These are phyloP conservation scores for Vombatus ursinus DNA, from an alignment of 2,113 vertebrate genomes.

Conservation along the genomic window DNA sequence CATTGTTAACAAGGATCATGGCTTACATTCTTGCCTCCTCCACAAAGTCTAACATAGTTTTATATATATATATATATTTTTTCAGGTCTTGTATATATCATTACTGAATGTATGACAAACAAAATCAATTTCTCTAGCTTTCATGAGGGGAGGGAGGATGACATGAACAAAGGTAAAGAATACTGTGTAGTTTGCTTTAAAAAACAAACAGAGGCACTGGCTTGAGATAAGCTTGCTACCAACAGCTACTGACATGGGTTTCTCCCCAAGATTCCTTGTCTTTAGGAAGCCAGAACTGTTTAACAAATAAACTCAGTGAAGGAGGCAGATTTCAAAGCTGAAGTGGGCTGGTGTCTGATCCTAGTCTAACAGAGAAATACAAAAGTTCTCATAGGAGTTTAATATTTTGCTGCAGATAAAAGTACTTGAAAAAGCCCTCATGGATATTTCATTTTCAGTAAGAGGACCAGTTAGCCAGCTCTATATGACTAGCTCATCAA, in stretches of 20 bases:
- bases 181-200: not conserved
- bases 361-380: not conserved
- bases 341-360: not conserved
- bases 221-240: not conserved
- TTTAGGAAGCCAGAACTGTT: not conserved
- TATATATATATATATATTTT: not conserved
- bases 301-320: not conserved
- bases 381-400: not conserved
- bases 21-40: not conserved
- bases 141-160: not conserved
- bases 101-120: not conserved
- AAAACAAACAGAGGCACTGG: not conserved
- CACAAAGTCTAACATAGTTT: not conserved
- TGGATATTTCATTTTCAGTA: not conserved
- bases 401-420: not conserved
- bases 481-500: not conserved
- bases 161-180: not conserved
- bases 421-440: not conserved
- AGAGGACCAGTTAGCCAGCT: slow-evolving; percentile 2
- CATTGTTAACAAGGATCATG: not conserved
- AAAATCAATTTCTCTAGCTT: not conserved
- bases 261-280: not conserved
- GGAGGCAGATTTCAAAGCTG: not conserved
- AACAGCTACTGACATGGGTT: not conserved
- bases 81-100: not conserved